These are phyloP conservation scores for Chelidonichthys spinosus DNA, from an alignment of 2,797 vertebrate genomes.

Conservation along the genomic window DNA sequence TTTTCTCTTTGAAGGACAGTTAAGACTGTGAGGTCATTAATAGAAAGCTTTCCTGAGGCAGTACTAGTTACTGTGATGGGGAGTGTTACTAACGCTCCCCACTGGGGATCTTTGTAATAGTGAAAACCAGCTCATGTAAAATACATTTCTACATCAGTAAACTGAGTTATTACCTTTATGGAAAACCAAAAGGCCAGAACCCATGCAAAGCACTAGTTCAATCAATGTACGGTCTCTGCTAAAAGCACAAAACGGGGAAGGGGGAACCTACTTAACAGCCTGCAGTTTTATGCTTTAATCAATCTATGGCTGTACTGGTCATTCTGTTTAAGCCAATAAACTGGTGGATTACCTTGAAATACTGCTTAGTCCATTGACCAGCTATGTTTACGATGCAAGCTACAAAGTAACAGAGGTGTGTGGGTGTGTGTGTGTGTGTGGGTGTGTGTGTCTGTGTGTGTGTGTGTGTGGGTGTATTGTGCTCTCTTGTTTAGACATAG, in stretches of 20 bases:
- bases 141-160: slow-evolving; percentile 80
- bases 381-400: slow-evolving; percentile 69
- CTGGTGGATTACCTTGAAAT: slow-evolving; percentile 77
- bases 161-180: slow-evolving; percentile 73
- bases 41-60: slow-evolving; percentile 24
- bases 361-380: slow-evolving; percentile 72
- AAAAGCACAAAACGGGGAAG: slow-evolving; percentile 72
- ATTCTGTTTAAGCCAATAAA: slow-evolving; percentile 80
- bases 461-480: background rate
- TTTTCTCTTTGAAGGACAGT: slow-evolving; percentile 23
- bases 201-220: slow-evolving; percentile 68
- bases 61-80: slow-evolving; percentile 18
- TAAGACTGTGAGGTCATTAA: slow-evolving; percentile 32
- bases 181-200: slow-evolving; percentile 68
- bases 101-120: slow-evolving; percentile 57
- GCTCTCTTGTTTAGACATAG: too few relatives aligned
- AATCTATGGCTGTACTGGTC: slow-evolving; percentile 81
- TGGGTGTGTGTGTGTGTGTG: too few relatives aligned
- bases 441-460: background rate
- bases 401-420: slow-evolving; percentile 36
- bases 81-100: slow-evolving; percentile 22
- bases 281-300: slow-evolving; percentile 82
- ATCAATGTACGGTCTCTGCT: slow-evolving; percentile 78
- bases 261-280: slow-evolving; percentile 72
- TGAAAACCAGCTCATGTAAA: slow-evolving; percentile 78